phyloP scores from a whole-genome alignment of 2,113 vertebrate genomes.

The Cebus imitator region DNA sequence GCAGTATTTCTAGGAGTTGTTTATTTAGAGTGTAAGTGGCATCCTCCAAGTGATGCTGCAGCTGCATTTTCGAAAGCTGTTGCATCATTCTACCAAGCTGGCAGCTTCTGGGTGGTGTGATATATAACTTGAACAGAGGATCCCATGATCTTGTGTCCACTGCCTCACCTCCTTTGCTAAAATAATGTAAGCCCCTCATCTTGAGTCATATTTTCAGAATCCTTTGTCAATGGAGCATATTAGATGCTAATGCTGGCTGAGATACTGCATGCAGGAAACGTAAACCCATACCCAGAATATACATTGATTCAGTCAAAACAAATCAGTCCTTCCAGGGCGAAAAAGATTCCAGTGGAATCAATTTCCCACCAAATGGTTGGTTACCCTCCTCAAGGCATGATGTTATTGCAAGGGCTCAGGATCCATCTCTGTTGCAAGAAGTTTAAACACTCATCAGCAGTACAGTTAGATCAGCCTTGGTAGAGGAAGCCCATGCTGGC shows the following conservation, averaged over 20 bases:
- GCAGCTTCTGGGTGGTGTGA: neutral
- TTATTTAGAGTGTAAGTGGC: neutral
- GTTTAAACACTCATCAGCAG: neutral
- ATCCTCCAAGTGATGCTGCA: neutral
- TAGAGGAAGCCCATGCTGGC: neutral
- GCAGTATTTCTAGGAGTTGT: neutral
- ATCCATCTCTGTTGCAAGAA: neutral
- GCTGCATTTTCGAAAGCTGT: neutral
- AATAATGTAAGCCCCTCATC: neutral
- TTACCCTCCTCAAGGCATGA: neutral
- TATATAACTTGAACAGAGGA: neutral
- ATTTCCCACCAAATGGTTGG: neutral
- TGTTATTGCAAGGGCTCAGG: neutral
- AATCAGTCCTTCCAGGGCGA: neutral
- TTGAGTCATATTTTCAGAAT: neutral
- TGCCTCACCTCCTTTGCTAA: neutral
- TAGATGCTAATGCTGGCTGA: neutral
- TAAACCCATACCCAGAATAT: neutral
- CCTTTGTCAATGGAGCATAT: neutral
- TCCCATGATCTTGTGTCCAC: neutral
- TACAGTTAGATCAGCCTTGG: neutral
- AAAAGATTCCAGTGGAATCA: neutral
- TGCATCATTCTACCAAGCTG: neutral
- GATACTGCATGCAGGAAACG: neutral
- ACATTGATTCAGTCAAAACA: neutral